Evolutionary conservation across 2,888 invertebrate genomes (phyloP), one percentile per base, ranked within the genome.

Genomic region (Pomacea canaliculata): DNA sequence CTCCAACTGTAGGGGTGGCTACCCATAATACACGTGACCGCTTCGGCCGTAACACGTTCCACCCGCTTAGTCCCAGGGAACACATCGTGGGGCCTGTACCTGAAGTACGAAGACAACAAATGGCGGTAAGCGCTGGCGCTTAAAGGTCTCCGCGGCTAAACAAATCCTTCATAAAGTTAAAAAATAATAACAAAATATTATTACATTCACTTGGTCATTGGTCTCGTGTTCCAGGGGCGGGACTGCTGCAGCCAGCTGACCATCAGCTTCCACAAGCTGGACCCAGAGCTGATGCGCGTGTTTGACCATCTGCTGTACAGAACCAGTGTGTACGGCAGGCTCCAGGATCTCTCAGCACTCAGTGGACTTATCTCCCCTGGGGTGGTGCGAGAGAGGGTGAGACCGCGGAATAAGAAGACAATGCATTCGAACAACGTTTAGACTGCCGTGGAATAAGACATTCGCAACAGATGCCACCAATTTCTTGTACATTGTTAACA

Each of bases 241-340:
- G 74, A 69, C 9, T 74, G 74, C 69, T 74, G 74, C 69, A 74
- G 74, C 10, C 74, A 74, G 74, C 68, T 74, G 74, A 69, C 74
- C 49, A 18, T 74, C 62, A 74, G 69, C 13, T 74, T 74, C 27
- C 74, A 74, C 74, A 74, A 69, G 62, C 59, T 74, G 60, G 69
- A 68, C 18, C 74, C 74, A 16, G 60, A 51, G 3, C 23, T 74
- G 49, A 74, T 74, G 74, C 37, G 67, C 27, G 48, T 74, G 37
- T 12, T 74, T 16, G 69, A 74, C 63, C 74, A 74, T 10, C 69
- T 74, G 23, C 69, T 74, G 18, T 74, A 74, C 69, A 60, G 74
- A 27, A 74, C 69, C 46, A 69, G 46, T 46, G 74, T 74, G n/a
- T 74, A 74, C 16, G 74, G 74, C 18, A 37, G 74, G 9, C 18